Evolutionary conservation across 1,140 invertebrate genomes (phyloP).

Genomic region (Teleogryllus occipitalis): DNA sequence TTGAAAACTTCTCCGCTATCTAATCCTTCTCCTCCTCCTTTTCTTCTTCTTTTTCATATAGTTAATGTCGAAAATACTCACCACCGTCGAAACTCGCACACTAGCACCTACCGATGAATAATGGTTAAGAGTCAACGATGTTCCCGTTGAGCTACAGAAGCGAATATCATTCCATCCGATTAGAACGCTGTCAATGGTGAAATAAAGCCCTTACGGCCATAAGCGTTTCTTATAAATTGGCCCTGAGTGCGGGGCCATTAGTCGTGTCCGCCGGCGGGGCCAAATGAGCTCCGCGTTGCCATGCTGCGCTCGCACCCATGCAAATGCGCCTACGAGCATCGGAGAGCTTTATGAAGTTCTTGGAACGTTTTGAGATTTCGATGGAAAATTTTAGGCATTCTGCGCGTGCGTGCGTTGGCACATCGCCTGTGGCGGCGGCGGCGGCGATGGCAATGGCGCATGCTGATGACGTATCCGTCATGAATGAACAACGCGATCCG

Average conservation of each 20-base stretch:
- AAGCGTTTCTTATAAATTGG: too few relatives aligned
- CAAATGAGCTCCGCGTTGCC: neutral
- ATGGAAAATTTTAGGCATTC: neutral
- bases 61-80: too few relatives aligned
- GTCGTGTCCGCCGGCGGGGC: neutral
- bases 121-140: too few relatives aligned
- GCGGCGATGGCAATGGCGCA: neutral
- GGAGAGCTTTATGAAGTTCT: neutral
- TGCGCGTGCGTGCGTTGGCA: neutral
- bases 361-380: slow-evolving; percentile 1
- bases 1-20: too few relatives aligned
- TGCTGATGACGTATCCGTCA: neutral
- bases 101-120: too few relatives aligned
- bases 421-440: neutral
- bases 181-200: too few relatives aligned
- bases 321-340: neutral
- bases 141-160: too few relatives aligned
- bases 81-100: too few relatives aligned
- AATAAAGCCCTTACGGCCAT: too few relatives aligned
- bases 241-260: neutral
- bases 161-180: too few relatives aligned
- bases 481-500: neutral
- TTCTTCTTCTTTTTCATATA: too few relatives aligned
- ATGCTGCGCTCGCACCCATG: neutral
- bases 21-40: too few relatives aligned